phyloP scores from a whole-genome alignment of 2,797 vertebrate species.

The Paguma larvata region DNA sequence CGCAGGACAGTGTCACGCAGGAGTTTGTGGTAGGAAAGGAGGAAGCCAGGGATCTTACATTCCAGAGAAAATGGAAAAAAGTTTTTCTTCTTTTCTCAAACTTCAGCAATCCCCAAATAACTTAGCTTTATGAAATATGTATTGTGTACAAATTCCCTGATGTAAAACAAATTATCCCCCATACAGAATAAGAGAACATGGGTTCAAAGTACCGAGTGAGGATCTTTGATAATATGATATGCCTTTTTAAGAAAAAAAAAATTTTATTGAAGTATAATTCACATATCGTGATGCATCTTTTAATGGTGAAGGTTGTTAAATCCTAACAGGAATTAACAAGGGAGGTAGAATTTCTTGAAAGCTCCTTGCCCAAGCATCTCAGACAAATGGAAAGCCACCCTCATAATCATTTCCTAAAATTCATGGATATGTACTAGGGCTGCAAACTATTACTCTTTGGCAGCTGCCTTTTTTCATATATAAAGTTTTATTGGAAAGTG shows the following conservation, averaged over 20 bases:
- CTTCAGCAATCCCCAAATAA: not conserved
- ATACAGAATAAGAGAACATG: not conserved
- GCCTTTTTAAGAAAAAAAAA: not conserved
- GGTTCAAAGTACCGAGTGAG: not conserved
- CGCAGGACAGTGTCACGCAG: not conserved
- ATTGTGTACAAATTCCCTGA: not conserved
- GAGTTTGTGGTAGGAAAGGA: not conserved
- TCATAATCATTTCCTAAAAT: conserved; percentile 32
- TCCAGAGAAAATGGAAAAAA: not conserved
- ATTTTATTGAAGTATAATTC: not conserved
- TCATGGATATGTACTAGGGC: not conserved
- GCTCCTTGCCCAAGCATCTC: not conserved
- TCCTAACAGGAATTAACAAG: not conserved
- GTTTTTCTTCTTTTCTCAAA: not conserved
- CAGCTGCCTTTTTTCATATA: not conserved
- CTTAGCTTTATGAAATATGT: not conserved
- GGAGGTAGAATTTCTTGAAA: not conserved
- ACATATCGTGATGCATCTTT: not conserved
- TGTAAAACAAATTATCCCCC: not conserved
- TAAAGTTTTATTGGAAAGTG: not conserved
- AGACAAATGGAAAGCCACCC: not conserved
- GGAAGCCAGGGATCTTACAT: not conserved
- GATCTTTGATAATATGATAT: not conserved
- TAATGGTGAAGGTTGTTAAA: not conserved
- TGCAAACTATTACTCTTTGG: not conserved